Conservation (phyloP, 2,113 vertebrate species). For the Mesocricetus auratus region DNA sequence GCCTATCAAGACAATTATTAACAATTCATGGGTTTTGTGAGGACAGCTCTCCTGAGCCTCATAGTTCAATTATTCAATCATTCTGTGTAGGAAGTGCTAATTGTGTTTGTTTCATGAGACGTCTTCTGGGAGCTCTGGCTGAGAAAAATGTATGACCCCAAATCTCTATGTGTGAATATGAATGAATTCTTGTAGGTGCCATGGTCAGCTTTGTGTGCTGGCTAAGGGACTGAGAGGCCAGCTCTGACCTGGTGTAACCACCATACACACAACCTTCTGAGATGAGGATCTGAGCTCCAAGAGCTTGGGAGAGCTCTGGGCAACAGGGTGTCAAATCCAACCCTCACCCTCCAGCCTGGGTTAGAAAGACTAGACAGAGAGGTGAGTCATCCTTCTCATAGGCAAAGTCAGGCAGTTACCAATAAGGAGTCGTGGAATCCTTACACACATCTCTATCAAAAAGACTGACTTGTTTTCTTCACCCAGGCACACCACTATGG, state of each 20-base stretch:
- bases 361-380: background rate
- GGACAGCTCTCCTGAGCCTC: rapidly evolving
- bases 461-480: background rate
- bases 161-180: background rate
- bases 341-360: background rate
- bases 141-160: too few species aligned
- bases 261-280: background rate
- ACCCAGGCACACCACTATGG: too few species aligned
- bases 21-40: background rate
- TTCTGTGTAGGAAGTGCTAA: background rate
- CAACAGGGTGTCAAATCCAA: rapidly evolving
- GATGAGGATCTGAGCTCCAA: too few species aligned
- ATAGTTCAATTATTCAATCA: too few species aligned
- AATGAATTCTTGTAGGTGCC: too few species aligned
- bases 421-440: rapidly evolving
- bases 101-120: background rate
- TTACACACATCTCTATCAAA: background rate
- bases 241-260: background rate
- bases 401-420: background rate
- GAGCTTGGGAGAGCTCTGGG: too few species aligned
- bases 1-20: background rate
- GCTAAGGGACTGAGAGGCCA: background rate
- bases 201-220: background rate
- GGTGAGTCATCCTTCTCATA: rapidly evolving
- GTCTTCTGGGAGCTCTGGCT: background rate